A percentile compares a stretch with the other conserved stretches of the same genome.
Evolutionary conservation across 1,140 invertebrate genomes (phyloP).

Genomic region (Drosophila sucinea): DNA sequence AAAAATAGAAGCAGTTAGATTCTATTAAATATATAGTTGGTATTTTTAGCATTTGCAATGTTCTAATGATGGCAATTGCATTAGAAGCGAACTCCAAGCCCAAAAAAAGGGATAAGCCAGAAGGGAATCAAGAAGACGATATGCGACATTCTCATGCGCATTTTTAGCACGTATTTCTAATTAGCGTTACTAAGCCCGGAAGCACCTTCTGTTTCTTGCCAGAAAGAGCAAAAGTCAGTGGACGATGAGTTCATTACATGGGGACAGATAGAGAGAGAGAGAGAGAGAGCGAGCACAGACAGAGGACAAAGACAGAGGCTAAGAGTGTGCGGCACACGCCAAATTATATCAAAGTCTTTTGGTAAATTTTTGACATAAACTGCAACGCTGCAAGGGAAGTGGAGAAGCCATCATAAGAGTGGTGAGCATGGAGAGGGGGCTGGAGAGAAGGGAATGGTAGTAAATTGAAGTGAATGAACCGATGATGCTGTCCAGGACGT

Average conservation of each 20-base stretch:
- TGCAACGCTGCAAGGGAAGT: slow-evolving; percentile 12
- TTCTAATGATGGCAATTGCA: slow-evolving; percentile 33
- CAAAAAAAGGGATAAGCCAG: not conserved
- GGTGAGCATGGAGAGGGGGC: not conserved
- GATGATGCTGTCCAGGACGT: slow-evolving; percentile 46
- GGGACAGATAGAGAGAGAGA: not conserved
- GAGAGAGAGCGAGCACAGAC: not conserved
- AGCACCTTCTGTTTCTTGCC: slow-evolving; percentile 26
- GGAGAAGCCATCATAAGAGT: not conserved
- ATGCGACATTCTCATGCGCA: slow-evolving; percentile 37
- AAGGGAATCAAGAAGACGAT: not conserved
- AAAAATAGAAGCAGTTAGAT: slow-evolving; percentile 7
- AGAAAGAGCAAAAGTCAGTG: slow-evolving; percentile 35
- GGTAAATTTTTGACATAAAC: slow-evolving; percentile 63
- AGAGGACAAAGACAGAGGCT: not conserved
- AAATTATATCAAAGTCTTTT: slow-evolving; percentile 63
- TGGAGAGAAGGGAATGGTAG: not conserved
- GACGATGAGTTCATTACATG: slow-evolving; percentile 33
- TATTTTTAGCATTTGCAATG: slow-evolving; percentile 16
- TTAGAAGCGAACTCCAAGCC: not conserved
- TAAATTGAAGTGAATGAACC: slow-evolving; percentile 48
- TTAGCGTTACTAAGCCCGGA: slow-evolving; percentile 49
- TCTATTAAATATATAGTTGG: slow-evolving; percentile 6
- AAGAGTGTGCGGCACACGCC: slow-evolving; percentile 49
- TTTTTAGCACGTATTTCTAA: slow-evolving; percentile 73